Evolutionary conservation across 1,140 invertebrate genomes (phyloP), one percentile per base, ranked within the genome.

Genomic region (Dryas iulia): DNA sequence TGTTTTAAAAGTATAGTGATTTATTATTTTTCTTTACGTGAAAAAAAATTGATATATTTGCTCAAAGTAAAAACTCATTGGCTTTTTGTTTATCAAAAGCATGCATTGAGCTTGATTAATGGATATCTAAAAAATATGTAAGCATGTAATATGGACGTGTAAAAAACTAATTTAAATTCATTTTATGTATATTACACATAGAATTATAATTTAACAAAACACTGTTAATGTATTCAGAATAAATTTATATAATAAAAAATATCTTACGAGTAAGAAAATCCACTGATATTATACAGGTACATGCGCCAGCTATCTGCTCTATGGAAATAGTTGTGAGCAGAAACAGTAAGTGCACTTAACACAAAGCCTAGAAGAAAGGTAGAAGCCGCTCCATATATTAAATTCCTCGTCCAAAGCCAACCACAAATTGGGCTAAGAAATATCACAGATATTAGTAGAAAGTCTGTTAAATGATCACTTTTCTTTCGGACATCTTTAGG

Each of bases 321-420:
- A 81, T 98, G 97, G 57, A 97, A 95, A 79, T 96, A 98, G 86
- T 98, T 98, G 80, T 98, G 97, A 0, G 94, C 94, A 21, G 91
- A 92, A 26, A 95, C 92, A 11, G 91, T 85, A 0, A 93, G 89
- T 81, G 94, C 93, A 24, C 90, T 86, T 0, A 97, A 79, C 21
- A 93, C 83, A 3, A 94, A 61, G 1, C 94, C 95, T 28, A 77
- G 78, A 3, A 71, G 3, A 3, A 86, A 10, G 14, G 79, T 84
- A 5, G 82, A 69, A 0, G 71, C 59, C 7, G 77, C 76, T 52
- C 86, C 86, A 5, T 84, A 58, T 4, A 84, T 28, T 18, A 77
- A 69, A 73, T 78, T 86, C 26, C 76, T 80, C 57, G 86, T 94
- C 69, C 89, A 79, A 3, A 77, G 81, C 80, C 84, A 86, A 6